phyloP scores from a whole-genome alignment of 2,797 vertebrate species.

The Trachurus trachurus region DNA sequence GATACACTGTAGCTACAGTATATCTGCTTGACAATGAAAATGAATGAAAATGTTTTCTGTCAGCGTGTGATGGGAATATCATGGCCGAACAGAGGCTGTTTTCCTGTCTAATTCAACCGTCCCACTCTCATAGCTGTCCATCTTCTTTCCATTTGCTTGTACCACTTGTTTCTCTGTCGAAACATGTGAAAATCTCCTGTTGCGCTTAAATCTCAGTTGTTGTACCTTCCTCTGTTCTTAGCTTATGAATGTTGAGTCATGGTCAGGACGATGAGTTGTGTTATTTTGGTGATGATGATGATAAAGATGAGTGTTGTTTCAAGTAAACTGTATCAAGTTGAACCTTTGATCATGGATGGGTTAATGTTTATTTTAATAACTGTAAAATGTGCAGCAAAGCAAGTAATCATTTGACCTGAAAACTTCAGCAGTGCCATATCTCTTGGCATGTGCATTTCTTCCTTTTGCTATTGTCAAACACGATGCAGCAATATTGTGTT shows the following conservation, averaged over 20 bases:
- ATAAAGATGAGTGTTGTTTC: background rate
- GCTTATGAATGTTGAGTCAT: background rate
- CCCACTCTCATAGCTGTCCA: background rate
- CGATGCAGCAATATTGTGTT: background rate
- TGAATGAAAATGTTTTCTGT: background rate
- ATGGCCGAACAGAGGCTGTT: background rate
- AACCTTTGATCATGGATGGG: background rate
- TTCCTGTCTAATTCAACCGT: background rate
- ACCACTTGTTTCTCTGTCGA: background rate
- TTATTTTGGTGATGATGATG: background rate
- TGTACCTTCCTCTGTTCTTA: background rate
- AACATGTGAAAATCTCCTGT: background rate
- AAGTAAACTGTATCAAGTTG: slow-evolving; percentile 14
- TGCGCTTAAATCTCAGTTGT: background rate
- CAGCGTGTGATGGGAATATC: background rate
- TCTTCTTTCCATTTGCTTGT: background rate
- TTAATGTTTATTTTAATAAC: slow-evolving; percentile 6
- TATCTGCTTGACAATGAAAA: background rate
- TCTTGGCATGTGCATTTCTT: slow-evolving; percentile 2
- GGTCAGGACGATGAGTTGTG: background rate
- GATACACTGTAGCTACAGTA: background rate
- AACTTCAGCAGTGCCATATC: slow-evolving; percentile 5
- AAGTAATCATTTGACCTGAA: slow-evolving; percentile 26
- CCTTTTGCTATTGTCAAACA: background rate
- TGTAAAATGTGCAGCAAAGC: slow-evolving; percentile 31